Percentiles rank a stretch among this genome's conserved stretches.
Conservation (phyloP, 2,797 vertebrate species). For the Myotis vivesi region DNA sequence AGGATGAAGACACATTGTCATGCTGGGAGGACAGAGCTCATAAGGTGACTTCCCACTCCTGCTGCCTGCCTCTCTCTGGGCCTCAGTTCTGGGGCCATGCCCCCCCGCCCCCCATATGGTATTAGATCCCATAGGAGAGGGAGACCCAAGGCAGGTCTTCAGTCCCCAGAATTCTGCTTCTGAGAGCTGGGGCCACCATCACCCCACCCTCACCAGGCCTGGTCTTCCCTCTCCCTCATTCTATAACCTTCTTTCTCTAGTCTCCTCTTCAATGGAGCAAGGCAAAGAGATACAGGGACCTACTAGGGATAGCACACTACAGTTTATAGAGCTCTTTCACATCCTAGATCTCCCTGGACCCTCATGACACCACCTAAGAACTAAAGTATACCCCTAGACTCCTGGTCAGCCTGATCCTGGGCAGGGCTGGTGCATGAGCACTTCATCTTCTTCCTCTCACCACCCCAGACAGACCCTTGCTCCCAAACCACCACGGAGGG, state of each 20-base stretch:
- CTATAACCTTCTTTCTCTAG: neutral
- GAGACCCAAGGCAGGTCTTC: neutral
- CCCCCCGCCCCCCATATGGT: neutral
- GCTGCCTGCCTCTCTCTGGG: neutral
- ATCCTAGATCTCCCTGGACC: neutral
- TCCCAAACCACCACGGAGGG: neutral
- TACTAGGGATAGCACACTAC: neutral
- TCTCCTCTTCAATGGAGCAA: neutral
- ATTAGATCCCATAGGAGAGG: neutral
- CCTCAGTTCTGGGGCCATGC: constrained; percentile 1
- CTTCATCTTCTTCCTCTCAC: neutral
- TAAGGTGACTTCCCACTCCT: neutral
- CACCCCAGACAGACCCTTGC: neutral
- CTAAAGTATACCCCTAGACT: neutral
- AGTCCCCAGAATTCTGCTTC: neutral
- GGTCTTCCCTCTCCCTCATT: neutral
- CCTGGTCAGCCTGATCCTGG: neutral
- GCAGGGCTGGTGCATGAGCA: neutral
- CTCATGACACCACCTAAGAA: neutral
- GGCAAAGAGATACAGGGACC: neutral
- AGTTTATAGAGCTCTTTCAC: neutral
- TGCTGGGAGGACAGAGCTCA: neutral
- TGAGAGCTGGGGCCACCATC: neutral
- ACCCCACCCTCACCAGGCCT: neutral
- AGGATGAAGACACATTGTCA: neutral